A percentile compares a stretch with the other conserved stretches of the same genome.
phyloP scores from a whole-genome alignment of 2,113 vertebrate species.

The Azemiops feae region DNA sequence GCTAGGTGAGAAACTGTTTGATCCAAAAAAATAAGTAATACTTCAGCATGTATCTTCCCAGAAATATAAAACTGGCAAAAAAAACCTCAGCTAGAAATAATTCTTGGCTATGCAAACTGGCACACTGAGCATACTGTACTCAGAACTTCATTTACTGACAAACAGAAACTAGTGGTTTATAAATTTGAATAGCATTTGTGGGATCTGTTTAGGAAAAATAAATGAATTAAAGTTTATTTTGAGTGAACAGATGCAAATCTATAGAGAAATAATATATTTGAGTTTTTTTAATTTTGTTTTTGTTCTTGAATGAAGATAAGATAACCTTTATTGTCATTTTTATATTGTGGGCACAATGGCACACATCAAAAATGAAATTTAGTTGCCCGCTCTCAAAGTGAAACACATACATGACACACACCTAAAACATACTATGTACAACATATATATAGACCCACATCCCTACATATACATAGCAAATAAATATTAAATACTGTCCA shows the following conservation, averaged over 20 bases:
- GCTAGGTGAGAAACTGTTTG: neutral
- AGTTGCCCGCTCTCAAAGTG: too few relatives aligned
- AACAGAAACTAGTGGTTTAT: neutral
- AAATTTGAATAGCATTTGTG: neutral
- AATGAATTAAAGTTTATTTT: neutral
- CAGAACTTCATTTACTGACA: neutral
- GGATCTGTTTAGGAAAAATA: neutral
- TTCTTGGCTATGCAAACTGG: neutral
- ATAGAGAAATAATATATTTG: neutral
- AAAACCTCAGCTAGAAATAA: neutral
- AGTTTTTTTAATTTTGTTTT: neutral
- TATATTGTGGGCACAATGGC: too few relatives aligned
- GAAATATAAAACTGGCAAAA: neutral
- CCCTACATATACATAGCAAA: too few relatives aligned
- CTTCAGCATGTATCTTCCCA: neutral
- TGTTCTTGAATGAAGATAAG: neutral
- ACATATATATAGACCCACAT: too few relatives aligned
- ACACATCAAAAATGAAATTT: too few relatives aligned
- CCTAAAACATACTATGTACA: too few relatives aligned
- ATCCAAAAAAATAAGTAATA: neutral
- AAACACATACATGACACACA: too few relatives aligned
- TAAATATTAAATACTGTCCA: too few relatives aligned
- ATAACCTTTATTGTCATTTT: too few relatives aligned
- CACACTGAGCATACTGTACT: neutral
- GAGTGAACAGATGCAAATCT: neutral